Percentiles rank a stretch among this genome's conserved stretches.
Evolutionary conservation across 2,888 invertebrate species (phyloP).

Genomic region (Tachystola acroxantha): DNA sequence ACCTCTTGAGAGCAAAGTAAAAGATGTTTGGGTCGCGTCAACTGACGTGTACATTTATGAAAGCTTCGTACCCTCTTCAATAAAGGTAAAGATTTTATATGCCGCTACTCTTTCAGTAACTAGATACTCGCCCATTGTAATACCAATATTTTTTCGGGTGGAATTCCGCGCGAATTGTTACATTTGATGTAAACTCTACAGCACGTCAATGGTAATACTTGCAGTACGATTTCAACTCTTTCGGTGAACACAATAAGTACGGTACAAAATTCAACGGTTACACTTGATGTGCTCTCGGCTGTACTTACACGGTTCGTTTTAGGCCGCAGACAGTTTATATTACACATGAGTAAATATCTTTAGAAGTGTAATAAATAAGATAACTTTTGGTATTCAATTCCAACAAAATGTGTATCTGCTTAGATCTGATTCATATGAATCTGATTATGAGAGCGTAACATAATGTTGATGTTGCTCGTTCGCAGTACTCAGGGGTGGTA

Average conservation of each 20-base stretch:
- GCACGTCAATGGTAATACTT: not conserved
- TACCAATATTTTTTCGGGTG: conserved; percentile 3
- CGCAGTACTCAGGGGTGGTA: too few relatives aligned
- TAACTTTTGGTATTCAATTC: too few relatives aligned
- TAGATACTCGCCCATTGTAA: conserved; percentile 17
- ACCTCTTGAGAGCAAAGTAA: conserved; percentile 55
- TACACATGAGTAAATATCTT: not conserved
- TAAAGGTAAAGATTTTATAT: conserved; percentile 36
- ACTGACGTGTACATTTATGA: conserved; percentile 61
- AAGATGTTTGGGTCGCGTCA: conserved; percentile 60
- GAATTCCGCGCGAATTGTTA: not conserved
- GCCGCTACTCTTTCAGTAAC: conserved; percentile 35
- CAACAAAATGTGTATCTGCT: too few relatives aligned
- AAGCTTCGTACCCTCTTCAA: conserved; percentile 39
- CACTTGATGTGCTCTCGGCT: too few relatives aligned
- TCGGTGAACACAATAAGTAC: not conserved
- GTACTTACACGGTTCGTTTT: too few relatives aligned
- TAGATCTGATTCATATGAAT: too few relatives aligned
- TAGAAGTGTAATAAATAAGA: not conserved
- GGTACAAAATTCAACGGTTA: too few relatives aligned
- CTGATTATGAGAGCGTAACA: too few relatives aligned
- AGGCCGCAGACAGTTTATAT: not conserved
- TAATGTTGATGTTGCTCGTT: too few relatives aligned
- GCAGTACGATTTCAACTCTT: too few relatives aligned
- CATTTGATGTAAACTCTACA: not conserved